Evolutionary conservation across 2,888 invertebrate species (phyloP), one percentile per base, ranked within the genome.

Genomic region (Limenitis camilla): DNA sequence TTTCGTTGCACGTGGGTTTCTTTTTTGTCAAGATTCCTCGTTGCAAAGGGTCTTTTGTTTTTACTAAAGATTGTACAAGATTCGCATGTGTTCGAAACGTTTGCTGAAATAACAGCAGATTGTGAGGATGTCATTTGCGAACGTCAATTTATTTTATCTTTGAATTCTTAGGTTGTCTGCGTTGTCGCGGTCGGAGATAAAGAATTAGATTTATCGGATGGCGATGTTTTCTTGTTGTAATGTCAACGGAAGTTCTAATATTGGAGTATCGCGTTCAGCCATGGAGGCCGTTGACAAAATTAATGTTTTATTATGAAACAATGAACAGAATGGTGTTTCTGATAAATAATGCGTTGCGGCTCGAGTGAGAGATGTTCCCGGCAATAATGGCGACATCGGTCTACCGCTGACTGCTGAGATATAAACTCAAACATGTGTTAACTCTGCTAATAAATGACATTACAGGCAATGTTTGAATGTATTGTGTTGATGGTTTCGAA

Each of bases 231-330:
- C 72, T 74, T 68, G 63, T 69, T 69, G 60, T 67, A 64, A 63
- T 63, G 56, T 60, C 69, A 81, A 68, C 84, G 85, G 85, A 84
- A 81, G 81, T 76, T 79, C 80, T 82, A 83, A 82, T 81, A 81
- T 73, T 80, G 80, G 81, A 74, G 67, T 68, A 63, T 61, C 61
- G 66, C 72, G 71, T 69, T 71, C 77, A 75, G 64, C 73, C 78
- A 74, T 80, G 68, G 72, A 68, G 67, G 68, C 75, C 71, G 85
- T 78, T 83, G 82, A 84, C 84, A 83, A 82, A 77, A 83, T 81
- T 82, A 81, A 84, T 85, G 81, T 78, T 78, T 80, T 83, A 83
- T 85, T 85, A 80, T 81, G 83, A 83, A 84, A 86, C 85, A 86
- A 86, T 86, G 82, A 81, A 74, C 78, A 72, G 76, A 81, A 76